Evolutionary conservation across 2,113 vertebrate species (phyloP).

Genomic region (Pituophis catenifer): DNA sequence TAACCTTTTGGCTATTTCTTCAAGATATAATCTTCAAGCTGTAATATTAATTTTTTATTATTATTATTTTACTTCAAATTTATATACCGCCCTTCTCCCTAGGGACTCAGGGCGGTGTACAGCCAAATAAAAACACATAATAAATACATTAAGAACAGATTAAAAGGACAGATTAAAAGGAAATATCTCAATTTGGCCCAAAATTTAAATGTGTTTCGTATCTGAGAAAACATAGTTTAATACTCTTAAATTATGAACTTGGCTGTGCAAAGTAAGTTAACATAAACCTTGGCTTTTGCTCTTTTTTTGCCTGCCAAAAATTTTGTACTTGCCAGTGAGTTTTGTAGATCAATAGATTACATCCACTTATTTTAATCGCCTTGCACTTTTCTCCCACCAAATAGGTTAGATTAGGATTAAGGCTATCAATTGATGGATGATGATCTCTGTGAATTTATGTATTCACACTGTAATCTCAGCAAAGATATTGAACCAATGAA

Average conservation of each 20-base stretch:
- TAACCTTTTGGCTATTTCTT: not conserved
- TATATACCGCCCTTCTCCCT: too few species aligned
- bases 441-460: not conserved
- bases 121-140: too few species aligned
- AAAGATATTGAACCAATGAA: not conserved
- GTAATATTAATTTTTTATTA: not conserved
- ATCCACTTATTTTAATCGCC: not conserved
- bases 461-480: not conserved
- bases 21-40: not conserved
- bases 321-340: not conserved
- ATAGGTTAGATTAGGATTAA: not conserved
- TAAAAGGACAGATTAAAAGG: too few species aligned
- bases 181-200: too few species aligned
- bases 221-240: not conserved
- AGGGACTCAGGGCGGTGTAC: too few species aligned
- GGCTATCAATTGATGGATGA: not conserved
- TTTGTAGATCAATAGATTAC: not conserved
- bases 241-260: not conserved
- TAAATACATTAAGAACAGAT: too few species aligned
- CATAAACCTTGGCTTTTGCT: not conserved
- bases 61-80: too few species aligned
- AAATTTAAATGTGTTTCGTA: not conserved
- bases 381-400: not conserved
- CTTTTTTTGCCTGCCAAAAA: not conserved
- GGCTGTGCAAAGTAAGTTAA: not conserved